phyloP scores from a whole-genome alignment of 2,113 vertebrate species.

The Charadrius vociferus region DNA sequence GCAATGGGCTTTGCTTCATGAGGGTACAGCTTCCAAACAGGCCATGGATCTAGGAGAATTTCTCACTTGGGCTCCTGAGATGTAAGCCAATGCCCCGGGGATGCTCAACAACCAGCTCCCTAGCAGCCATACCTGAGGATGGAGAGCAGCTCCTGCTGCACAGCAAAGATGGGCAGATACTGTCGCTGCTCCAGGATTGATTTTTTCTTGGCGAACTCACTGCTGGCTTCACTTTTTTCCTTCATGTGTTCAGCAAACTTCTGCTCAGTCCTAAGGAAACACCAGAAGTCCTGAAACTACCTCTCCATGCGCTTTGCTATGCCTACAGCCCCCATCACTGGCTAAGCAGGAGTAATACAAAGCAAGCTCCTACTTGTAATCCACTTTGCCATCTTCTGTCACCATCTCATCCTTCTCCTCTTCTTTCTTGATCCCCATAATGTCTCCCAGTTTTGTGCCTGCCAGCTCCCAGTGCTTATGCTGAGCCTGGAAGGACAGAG shows the following conservation, averaged over 20 bases:
- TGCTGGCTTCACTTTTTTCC: constrained; percentile 92
- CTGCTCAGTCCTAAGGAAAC: constrained; percentile 86
- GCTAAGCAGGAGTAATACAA: not conserved
- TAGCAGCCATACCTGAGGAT: constrained; percentile 86
- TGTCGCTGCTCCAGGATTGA: constrained; percentile 94
- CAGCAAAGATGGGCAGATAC: constrained; percentile 95
- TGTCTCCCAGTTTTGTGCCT: constrained; percentile 96
- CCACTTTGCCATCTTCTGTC: constrained; percentile 92
- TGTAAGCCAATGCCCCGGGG: not conserved
- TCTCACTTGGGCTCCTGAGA: not conserved
- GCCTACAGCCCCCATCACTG: accelerated
- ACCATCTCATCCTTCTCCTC: constrained; percentile 82
- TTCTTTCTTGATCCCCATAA: constrained; percentile 96
- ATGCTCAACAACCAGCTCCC: not conserved
- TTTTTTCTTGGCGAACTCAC: constrained; percentile 97
- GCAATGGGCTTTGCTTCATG: not conserved
- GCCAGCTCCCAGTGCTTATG: constrained; percentile 99
- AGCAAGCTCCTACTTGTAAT: constrained; percentile 85
- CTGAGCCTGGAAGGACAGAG: constrained; percentile 83
- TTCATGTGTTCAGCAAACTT: constrained; percentile 99
- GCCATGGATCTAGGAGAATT: not conserved
- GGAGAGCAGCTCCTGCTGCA: constrained; percentile 94
- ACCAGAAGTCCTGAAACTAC: not conserved
- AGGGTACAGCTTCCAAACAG: not conserved
- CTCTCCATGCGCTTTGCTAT: not conserved